Evolutionary conservation across 1,140 invertebrate genomes (phyloP), one percentile per base, ranked within the genome.

Genomic region (Lamellibrachia luymesi): DNA sequence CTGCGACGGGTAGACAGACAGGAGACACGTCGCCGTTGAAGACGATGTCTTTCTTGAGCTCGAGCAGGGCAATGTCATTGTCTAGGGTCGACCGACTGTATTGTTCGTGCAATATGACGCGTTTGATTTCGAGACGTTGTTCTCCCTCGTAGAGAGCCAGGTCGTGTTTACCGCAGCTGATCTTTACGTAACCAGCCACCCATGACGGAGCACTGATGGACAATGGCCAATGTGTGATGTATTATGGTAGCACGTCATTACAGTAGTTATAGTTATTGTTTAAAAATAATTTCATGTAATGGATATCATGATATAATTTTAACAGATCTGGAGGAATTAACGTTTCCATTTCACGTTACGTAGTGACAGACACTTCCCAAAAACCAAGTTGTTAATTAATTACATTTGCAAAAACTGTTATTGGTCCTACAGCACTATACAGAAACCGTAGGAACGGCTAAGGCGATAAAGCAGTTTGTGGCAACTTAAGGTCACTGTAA

Each of bases 41-140:
- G 2, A 64, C 13, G 27, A 93, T 56, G 17, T 52, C 51, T 17
- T 90, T 56, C 25, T 51, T 92, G 5, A 93, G 52, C 56, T 56
- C 38, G 22, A 93, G 51, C n/a, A 93, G 91, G 25, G 93, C 93
- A 17, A 93, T 51, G 91, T 93, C 93, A 17, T 92, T 92, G 50
- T 92, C 51, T 17, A 51, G 91, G 25, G 90, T 90, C 50, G 50
- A 50, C 90, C 89, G 22, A 22, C 90, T 51, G 92, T 93, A 93
- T 4, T 90, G 25, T 13, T 89, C 89, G 50, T 93, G 92, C 2
- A 93, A 25, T 80, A 90, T 89, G 17, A 90, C 38, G 4, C 91
- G n/a, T 6, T 90, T 90, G 50, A 93, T 90, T 7, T 90, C 38
- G 50, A 90, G 25, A 5, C 89, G 90, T 50, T 90, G 50, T 51